Conservation (phyloP, 2,113 vertebrate species). For the Anhinga rufa region DNA sequence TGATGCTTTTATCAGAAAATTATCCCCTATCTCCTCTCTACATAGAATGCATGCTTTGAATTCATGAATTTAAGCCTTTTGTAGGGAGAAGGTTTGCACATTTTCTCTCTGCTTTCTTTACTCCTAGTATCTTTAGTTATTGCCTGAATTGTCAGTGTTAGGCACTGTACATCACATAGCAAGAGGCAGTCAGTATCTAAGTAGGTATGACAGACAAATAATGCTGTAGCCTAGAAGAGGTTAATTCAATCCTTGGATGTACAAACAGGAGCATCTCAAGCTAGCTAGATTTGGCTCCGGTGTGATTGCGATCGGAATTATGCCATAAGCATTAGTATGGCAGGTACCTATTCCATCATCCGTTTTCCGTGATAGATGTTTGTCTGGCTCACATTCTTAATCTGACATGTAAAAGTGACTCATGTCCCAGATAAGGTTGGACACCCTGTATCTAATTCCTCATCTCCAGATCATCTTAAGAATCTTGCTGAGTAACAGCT, state of each 20-base stretch:
- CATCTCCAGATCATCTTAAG: background rate
- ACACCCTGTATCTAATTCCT: background rate
- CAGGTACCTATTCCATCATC: background rate
- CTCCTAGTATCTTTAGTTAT: background rate
- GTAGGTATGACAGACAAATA: background rate
- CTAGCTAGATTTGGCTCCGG: background rate
- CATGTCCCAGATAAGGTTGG: background rate
- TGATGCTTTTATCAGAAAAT: slow-evolving; percentile 56
- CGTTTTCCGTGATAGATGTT: background rate
- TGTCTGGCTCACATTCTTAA: background rate
- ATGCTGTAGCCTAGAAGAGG: background rate
- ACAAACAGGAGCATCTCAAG: background rate
- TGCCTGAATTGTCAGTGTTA: slow-evolving; percentile 1
- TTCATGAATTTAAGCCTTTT: slow-evolving; percentile 26
- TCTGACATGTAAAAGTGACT: background rate
- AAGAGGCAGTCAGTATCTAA: background rate
- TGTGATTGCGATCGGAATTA: background rate
- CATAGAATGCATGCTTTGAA: slow-evolving; percentile 25
- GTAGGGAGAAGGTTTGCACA: background rate
- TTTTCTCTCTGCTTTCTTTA: slow-evolving; percentile 4
- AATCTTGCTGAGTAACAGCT: background rate
- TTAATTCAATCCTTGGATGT: background rate
- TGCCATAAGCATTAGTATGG: background rate
- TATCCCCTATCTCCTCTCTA: slow-evolving; percentile 18
- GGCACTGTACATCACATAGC: background rate